A percentile compares a stretch with the other conserved stretches of the same genome.
These are phyloP conservation scores for Plectrocnemia conspersa DNA, from an alignment of 1,140 invertebrate genomes.

Conservation along the genomic window DNA sequence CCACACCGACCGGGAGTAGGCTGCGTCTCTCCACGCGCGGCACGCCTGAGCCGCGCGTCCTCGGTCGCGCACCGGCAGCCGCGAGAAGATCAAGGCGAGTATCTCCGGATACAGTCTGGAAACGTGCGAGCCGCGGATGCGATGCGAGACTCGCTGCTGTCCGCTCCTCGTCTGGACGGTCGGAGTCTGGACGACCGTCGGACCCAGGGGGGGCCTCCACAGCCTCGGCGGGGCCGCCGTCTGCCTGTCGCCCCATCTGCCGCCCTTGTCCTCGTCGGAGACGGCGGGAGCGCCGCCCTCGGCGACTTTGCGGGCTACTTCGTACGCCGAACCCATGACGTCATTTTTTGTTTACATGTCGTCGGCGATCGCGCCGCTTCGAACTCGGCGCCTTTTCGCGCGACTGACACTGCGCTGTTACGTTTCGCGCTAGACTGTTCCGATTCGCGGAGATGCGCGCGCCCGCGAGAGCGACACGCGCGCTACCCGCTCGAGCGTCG, in stretches of 20 bases:
- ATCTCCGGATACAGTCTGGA: slow-evolving; percentile 88
- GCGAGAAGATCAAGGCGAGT: slow-evolving; percentile 85
- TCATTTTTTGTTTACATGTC: slow-evolving; percentile 5
- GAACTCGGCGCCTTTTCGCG: slow-evolving; percentile 3
- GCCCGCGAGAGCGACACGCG: slow-evolving; percentile 47
- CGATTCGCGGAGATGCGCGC: slow-evolving; percentile 38
- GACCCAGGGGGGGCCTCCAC: slow-evolving; percentile 43
- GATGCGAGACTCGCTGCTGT: slow-evolving; percentile 39
- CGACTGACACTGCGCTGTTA: background rate
- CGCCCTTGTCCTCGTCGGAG: slow-evolving; percentile 37
- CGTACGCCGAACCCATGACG: slow-evolving; percentile 34
- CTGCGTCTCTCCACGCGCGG: slow-evolving; percentile 82
- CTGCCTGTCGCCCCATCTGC: slow-evolving; percentile 46
- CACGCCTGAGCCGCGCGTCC: slow-evolving; percentile 89
- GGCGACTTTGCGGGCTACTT: slow-evolving; percentile 43
- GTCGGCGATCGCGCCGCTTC: slow-evolving; percentile 34
- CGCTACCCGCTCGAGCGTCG: slow-evolving; percentile 39
- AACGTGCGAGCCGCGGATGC: slow-evolving; percentile 67
- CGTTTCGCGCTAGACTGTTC: background rate
- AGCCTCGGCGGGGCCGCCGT: slow-evolving; percentile 39
- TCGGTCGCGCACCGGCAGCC: slow-evolving; percentile 82
- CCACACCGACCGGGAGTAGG: slow-evolving; percentile 89
- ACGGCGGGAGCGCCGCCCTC: slow-evolving; percentile 40
- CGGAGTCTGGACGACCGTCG: slow-evolving; percentile 48
- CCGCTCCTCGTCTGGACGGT: slow-evolving; percentile 52